Evolutionary conservation across 2,797 vertebrate genomes (phyloP), one percentile per base, ranked within the genome.

Genomic region (Siniperca scherzeri): DNA sequence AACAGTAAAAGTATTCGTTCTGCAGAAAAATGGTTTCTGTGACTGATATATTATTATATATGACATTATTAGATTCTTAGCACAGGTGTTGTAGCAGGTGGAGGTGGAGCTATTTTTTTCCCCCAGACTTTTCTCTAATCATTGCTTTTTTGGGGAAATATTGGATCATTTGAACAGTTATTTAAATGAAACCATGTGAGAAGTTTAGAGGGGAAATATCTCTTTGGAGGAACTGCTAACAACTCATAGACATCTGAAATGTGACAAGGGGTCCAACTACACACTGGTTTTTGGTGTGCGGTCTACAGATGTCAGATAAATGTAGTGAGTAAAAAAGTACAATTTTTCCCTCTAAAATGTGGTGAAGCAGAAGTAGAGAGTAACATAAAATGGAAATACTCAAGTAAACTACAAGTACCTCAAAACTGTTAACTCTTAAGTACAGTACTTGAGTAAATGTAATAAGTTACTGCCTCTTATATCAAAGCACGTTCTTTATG

Each of bases 401-500:
- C 9, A 27, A 12, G 12, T 40, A 4, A 38, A 67, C 6, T 4
- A 5, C n/a, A 72, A 42, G 17, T 53, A 22, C 4, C 44, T 56
- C 13, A 19, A 14, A 50, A 22, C 5, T 22, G 11, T 25, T 30
- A 30, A 30, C 30, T 13, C 17, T 27, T 30, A 5, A 33, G 25
- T 16, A 12, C n/a, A 57, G 46, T 17, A 1, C 52, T 11, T 52
- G 3, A 46, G 30, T n/a, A 27, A 70, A 71, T 25, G 17, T 66
- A 30, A 67, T 82, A 1, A 19, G 40, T 25, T 42, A 64, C n/a
- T 66, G 30, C 60, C 64, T 74, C 65, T 53, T 62, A 38, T 25
- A 22, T 73, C 57, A 77, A 74, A 66, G 59, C 57, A 13, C 27
- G 30, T 19, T 80, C 50, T 77, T 82, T 72, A 70, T 83, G 81